Evolutionary conservation across 2,888 invertebrate species (phyloP), one percentile per base, ranked within the genome.

Genomic region (Barypeithes pellucidus): DNA sequence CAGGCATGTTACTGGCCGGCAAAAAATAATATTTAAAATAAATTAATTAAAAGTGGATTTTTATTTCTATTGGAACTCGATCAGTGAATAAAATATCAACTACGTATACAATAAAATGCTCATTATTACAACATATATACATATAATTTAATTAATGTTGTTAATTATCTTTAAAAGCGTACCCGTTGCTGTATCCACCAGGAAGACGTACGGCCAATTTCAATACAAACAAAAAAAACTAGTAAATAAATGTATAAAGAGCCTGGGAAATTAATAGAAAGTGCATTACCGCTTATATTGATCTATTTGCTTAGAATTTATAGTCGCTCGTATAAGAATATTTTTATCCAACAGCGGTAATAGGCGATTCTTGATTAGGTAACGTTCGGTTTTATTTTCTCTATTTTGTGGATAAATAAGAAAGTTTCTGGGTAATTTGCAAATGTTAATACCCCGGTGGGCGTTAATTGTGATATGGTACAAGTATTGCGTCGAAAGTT

Each of bases 201-300:
- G 60, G 60, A 61, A 61, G 60, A 61, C 8, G 22, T 43, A n/a
- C 29, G 18, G 9, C 12, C 60, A 22, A 18, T 59, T 59, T 39
- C 39, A 7, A 39, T 12, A 20, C 22, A 61, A 20, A 61, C n/a
- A 41, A 36, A 59, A 59, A 33, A 45, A 16, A 29, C 29, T 29
- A 29, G 29, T 41, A 61, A 41, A 14, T 41, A 43, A 61, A 61
- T 43, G 41, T 43, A 61, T 61, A 61, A 61, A 61, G 60, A 61
- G 14, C 60, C 41, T 61, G 60, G 60, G 60, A 61, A 61, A 43
- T 43, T 39, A 65, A 52, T 65, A 65, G 65, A 65, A 65, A 65
- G 65, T 39, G 50, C 65, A 65, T 65, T 65, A 63, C 5, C 18
- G 9, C 2, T 14, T 63, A 5, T 63, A 65, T 65, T 65, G 65